Base-by-base conservation (phyloP, 1,140 invertebrate species). In the Pseudachorutes palmiensis region DNA sequence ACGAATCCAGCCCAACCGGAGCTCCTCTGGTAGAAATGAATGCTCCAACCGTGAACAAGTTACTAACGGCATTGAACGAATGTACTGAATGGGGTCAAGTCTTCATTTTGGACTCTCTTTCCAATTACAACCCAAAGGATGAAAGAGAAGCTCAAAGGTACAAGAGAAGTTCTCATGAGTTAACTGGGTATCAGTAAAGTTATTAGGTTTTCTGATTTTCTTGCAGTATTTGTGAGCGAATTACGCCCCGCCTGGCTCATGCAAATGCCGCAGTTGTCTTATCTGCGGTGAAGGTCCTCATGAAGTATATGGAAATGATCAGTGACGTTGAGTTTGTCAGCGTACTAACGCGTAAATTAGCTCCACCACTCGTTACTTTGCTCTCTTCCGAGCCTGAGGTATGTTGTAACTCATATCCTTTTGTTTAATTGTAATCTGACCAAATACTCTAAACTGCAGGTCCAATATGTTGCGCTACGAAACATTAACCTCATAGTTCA, bases 401-500 rank as follows among this genome's bases (percentile, higher is more conserved):
- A 67, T 66, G 65, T 28, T n/a, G 48, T 16, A 9, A 28, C 29
- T 16, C 32, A n/a, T 33, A 28, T 16, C 1, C 22, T 26, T 33
- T 65, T 1, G 24, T 3, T 32, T 9, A 59, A n/a, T 30, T 61
- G 61, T 49, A 30, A 36, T 24, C 3, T 24, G 24, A 30, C 16
- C 28, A n/a, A 29, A 24, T 24, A 32, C 0, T n/a, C 30, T 64
- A 36, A 62, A 36, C 2, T 45, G 48, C 67, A 79, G 78, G 87
- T 99, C 59, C 97, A 99, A 80, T 99, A 99, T 77, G 97, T 99
- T 14, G 97, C 97, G 1, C 81, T 99, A 36, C 80, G 97, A 67
- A 99, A 99, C 78, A 99, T 99, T 74, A 99, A 99, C 80, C 83
- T 99, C 1, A 98, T 99, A 74, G 97, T 99, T 24, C 97, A 99